Base-by-base conservation (phyloP, 2,797 vertebrate species). In the Tympanoctomys barrerae region DNA sequence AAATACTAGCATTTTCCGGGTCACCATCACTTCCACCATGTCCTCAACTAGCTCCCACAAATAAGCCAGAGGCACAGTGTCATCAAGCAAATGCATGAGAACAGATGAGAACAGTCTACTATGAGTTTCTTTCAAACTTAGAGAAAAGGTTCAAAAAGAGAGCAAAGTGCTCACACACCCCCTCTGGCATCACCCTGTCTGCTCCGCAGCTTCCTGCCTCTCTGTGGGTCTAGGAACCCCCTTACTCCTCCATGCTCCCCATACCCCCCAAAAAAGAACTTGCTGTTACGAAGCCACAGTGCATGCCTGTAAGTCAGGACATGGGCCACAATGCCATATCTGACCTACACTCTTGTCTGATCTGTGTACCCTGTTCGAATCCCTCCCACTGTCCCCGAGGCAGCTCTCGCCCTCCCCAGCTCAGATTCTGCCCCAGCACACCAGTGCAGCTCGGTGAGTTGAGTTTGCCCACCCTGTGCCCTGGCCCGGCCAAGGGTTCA, bases 281-380 rank as follows among this genome's bases (percentile, higher is more conserved):
- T 16, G 75, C 33, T 36, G 33, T 33, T 33, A 22, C 64, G 19
- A n/a, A 26, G 8, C 62, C 28, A 7, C 28, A 16, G 8, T 28
- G 21, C 10, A 24, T 0, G 66, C 26, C 24, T 62, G 42, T 28
- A n/a, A 21, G 2, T 59, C 54, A 62, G 13, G 33, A 62, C 0
- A 22, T 7, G 1, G 0, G 31, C 36, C 21, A 0, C 24, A 8
- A n/a, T 4, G 13, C 36, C 0, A 5, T 33, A 11, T 71, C 70
- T 71, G 19, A 71, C 4, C 70, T n/a, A 71, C 9, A 8, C n/a
- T 28, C 68, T 64, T 18, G 11, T 54, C 24, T 42, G 24, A 18
- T 62, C 59, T 54, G 9, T 24, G 31, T 1, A 42, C 13, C 31
- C 28, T 10, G 5, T 33, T 31, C 42, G 22, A 11, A 26, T 39